phyloP scores from a whole-genome alignment of 92 coral and sea anemone genomes.

The Siderastrea siderea region DNA sequence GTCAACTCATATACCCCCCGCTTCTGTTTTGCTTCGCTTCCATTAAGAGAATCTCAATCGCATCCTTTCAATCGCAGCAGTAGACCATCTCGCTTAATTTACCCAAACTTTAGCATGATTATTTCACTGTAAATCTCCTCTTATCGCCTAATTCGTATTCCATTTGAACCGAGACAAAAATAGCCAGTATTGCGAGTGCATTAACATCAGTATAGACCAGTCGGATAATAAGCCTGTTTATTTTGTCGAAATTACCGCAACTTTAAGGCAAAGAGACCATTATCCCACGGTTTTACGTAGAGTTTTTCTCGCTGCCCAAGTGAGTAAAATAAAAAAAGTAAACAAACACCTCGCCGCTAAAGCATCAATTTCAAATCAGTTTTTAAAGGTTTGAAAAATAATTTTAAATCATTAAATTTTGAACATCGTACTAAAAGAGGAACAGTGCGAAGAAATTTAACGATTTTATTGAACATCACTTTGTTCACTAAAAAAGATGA shows the following conservation, averaged over 20 bases:
- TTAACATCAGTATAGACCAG: conserved; percentile 29
- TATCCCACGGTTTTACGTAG: conserved; percentile 28
- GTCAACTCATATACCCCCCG: conserved; percentile 30
- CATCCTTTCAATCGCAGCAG: conserved; percentile 53
- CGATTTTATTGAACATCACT: conserved; percentile 2
- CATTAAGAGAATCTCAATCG: conserved; percentile 41
- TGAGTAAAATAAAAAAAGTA: conserved; percentile 18
- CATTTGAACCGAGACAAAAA: conserved; percentile 48
- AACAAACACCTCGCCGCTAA: not conserved
- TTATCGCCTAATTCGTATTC: conserved; percentile 53
- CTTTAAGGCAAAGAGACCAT: conserved; percentile 48
- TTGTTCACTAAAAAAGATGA: not conserved
- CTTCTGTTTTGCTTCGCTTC: conserved; percentile 21
- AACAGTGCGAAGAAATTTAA: conserved; percentile 36
- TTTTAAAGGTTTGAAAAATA: conserved; percentile 12
- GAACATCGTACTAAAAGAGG: conserved; percentile 18
- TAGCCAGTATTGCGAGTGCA: conserved; percentile 23
- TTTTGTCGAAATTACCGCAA: conserved; percentile 27
- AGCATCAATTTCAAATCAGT: not conserved
- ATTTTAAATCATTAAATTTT: conserved; percentile 54
- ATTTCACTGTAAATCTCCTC: conserved; percentile 57
- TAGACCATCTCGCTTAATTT: conserved; percentile 74
- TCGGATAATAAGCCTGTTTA: conserved; percentile 44
- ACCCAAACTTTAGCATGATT: conserved; percentile 39
- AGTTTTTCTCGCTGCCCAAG: conserved; percentile 43